These are phyloP conservation scores for Electrophaes corylata DNA, from an alignment of 2,888 invertebrate genomes.

Conservation along the genomic window DNA sequence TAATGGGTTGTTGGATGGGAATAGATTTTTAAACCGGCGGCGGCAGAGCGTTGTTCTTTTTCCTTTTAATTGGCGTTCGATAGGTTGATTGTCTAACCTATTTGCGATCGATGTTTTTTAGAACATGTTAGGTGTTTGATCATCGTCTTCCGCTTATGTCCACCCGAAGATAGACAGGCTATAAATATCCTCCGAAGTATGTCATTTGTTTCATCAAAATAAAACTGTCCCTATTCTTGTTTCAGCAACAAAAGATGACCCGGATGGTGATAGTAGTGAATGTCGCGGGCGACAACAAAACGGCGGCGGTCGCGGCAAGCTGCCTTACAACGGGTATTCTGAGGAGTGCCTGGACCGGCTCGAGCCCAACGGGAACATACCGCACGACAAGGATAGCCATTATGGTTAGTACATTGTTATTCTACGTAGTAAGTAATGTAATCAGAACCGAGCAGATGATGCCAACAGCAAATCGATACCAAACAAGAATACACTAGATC, in stretches of 20 bases:
- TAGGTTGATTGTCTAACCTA: constrained; percentile 1
- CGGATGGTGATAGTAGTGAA: constrained; percentile 84
- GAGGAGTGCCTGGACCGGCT: constrained; percentile 96
- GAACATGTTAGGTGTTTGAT: not conserved
- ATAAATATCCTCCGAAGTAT: not conserved
- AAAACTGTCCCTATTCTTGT: constrained; percentile 54
- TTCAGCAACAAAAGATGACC: constrained; percentile 97
- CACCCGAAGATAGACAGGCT: not conserved
- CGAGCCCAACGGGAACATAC: constrained; percentile 97
- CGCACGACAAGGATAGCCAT: constrained; percentile 91
- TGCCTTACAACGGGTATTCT: constrained; percentile 96
- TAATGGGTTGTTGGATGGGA: constrained; percentile 34
- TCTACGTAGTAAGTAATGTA: constrained; percentile 2
- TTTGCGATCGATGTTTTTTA: constrained; percentile 26
- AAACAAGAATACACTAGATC: not conserved
- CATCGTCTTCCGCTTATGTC: not conserved
- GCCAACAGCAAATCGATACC: not conserved
- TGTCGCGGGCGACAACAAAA: constrained; percentile 84
- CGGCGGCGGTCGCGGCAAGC: constrained; percentile 88
- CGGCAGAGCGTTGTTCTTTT: constrained; percentile 20
- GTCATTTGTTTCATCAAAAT: not conserved
- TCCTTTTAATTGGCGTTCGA: constrained; percentile 9
- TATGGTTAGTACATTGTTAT: constrained; percentile 62
- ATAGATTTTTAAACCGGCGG: constrained; percentile 28
- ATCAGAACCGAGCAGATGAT: not conserved